Evolutionary conservation across 1,140 invertebrate genomes (phyloP).

Genomic region (Dendrolimus punctatus): DNA sequence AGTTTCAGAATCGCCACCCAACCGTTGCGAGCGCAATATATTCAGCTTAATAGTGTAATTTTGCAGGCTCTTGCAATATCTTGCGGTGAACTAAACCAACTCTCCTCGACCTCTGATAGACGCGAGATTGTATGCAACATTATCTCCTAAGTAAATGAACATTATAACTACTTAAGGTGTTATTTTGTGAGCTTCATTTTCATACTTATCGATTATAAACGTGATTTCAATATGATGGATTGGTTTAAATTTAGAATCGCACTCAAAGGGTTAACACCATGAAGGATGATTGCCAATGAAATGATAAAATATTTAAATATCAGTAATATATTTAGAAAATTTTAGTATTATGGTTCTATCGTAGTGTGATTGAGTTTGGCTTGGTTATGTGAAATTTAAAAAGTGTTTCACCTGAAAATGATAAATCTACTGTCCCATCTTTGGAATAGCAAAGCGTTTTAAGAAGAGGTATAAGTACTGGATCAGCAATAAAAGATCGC

Average conservation of each 20-base stretch:
- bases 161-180: constrained; percentile 4
- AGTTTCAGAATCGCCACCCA: constrained; percentile 22
- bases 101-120: constrained; percentile 17
- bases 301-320: too few relatives aligned
- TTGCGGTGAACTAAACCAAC: constrained; percentile 23
- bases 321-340: too few relatives aligned
- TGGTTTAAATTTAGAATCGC: too few relatives aligned
- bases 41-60: constrained; percentile 37
- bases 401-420: too few relatives aligned
- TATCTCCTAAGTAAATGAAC: constrained; percentile 17
- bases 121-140: constrained; percentile 22
- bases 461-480: constrained; percentile 8
- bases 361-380: too few relatives aligned
- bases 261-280: too few relatives aligned
- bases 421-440: too few relatives aligned
- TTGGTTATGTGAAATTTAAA: too few relatives aligned
- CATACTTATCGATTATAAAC: background rate
- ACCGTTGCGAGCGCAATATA: constrained; percentile 26
- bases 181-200: background rate
- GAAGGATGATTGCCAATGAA: too few relatives aligned
- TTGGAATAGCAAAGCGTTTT: background rate
- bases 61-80: constrained; percentile 28
- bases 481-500: constrained; percentile 16
- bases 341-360: too few relatives aligned
- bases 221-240: too few relatives aligned